Evolutionary conservation across 2,113 vertebrate species (phyloP), one percentile per base, ranked within the genome.

Genomic region (Urocitellus parryii): DNA sequence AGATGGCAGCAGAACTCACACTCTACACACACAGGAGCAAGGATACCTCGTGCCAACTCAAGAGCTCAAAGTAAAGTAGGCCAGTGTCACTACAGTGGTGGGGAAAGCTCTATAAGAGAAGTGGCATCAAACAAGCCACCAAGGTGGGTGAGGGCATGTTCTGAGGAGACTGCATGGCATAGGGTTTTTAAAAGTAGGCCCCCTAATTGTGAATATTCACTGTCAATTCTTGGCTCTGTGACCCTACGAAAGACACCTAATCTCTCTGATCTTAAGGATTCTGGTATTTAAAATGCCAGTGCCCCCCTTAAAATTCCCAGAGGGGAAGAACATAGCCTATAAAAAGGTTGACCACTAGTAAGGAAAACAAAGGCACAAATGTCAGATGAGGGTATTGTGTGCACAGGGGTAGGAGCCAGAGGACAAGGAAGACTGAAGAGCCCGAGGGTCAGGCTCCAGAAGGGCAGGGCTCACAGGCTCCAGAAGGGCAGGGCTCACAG

Each of bases 341-440:
- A 10, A 10, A 70, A n/a, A 27, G 29, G 6, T 63, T 18, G 13
- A 11, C 25, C 20, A 65, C 56, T 58, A 32, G 56, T 34, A 29
- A 70, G 27, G 24, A 74, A 85, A 94, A 85, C 86, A 91, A 91
- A 94, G 85, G 24, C 37, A 24, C 25, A 27, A 61, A 67, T 20
- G n/a, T 53, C 67, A 94, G 83, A 80, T 9, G 81, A 53, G 5
- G 58, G 18, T 5, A 17, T 7, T 42, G 39, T 7, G 0, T 34
- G 22, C 1, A 18, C 2, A 72, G 45, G 5, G 22, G 9, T 14
- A 20, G 18, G 20, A 1, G 34, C 14, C 37, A 61, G n/a, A n/a
- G n/a, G 29, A 29, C 0, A 2, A 65, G 16, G 14, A 39, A 4
- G 17, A 27, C 56, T 76, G 34, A 45, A 37, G 3, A 17, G 37